Evolutionary conservation across 2,797 vertebrate genomes (phyloP), one percentile per base, ranked within the genome.

Genomic region (Phoxinus dragarum): DNA sequence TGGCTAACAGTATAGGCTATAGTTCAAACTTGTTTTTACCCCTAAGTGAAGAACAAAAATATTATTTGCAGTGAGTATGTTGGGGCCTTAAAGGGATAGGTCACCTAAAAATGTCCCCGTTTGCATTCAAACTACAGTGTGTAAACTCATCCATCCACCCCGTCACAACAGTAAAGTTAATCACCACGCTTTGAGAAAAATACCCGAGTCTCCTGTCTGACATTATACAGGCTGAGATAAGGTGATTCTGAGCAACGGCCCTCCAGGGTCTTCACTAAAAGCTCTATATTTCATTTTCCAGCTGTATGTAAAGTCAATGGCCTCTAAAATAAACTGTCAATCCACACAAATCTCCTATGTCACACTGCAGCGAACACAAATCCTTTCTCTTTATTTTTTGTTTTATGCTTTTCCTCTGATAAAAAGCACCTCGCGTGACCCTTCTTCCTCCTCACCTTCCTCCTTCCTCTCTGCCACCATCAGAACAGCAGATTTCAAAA

Each of bases 301-400:
- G 91, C 86, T 89, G 91, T 94, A 94, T 95, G 95, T 95, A 92
- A 95, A 94, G 92, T 95, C 95, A 96, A 95, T 94, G 94, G 94
- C 91, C 92, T 95, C 93, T 95, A 95, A 95, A 96, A 95, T 94
- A 95, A 95, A 94, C 93, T 94, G 95, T 95, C 95, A 95, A 93
- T 95, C 92, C 86, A 80, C 88, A 86, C 88, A 90, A 6, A 90
- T 87, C 85, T 85, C 81, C 84, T 90, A 86, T 92, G 90, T 90
- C 88, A 90, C 79, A 88, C 89, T 88, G 86, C 86, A 71, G 40
- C 89, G 84, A 88, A 84, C 90, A 92, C 91, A 91, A 89, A 90
- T 92, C 83, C 92, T 88, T 67, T 56, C 42, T 89, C 88, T 90
- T 73, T 90, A 88, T 73, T 73, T 49, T 72, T 56, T 54, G 42